Evolutionary conservation across 2,888 invertebrate genomes (phyloP).

Genomic region (Alsophila aescularia): DNA sequence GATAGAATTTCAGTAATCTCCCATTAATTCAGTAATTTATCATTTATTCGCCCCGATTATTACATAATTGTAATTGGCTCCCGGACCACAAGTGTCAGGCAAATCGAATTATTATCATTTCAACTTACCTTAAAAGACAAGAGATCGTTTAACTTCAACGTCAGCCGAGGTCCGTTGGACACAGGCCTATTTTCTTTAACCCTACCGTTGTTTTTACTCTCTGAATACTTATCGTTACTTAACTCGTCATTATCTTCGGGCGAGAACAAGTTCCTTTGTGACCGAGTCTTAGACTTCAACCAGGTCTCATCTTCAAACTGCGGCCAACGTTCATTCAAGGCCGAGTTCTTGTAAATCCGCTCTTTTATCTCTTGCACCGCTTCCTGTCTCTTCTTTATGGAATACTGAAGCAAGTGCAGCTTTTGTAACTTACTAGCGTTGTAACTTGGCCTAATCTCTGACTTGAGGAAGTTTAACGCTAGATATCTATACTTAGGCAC

Average conservation of each 20-base stretch:
- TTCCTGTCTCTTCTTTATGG: conserved; percentile 87
- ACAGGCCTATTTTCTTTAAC: conserved; percentile 64
- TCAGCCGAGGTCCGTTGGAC: conserved; percentile 70
- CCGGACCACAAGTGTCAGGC: too few species aligned
- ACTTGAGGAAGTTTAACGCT: conserved; percentile 79
- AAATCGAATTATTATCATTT: too few species aligned
- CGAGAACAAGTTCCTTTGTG: conserved; percentile 69
- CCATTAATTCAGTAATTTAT: too few species aligned
- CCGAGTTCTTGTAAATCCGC: conserved; percentile 75
- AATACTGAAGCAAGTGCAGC: conserved; percentile 88
- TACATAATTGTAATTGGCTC: too few species aligned
- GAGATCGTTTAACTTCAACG: conserved; percentile 77
- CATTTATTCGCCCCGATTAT: too few species aligned
- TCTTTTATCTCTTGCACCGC: conserved; percentile 84
- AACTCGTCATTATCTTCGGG: conserved; percentile 55
- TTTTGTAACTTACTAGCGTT: conserved; percentile 88
- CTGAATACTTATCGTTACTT: conserved; percentile 57
- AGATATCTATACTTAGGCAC: conserved; percentile 75
- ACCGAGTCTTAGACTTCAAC: conserved; percentile 59
- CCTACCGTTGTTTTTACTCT: conserved; percentile 63
- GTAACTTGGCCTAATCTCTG: conserved; percentile 89
- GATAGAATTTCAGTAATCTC: too few species aligned
- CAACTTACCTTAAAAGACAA: conserved; percentile 76
- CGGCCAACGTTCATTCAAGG: conserved; percentile 59
- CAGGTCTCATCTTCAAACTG: conserved; percentile 50